Evolutionary conservation across 1,140 invertebrate species (phyloP), one percentile per base, ranked within the genome.

Genomic region (Brachionus angularis): DNA sequence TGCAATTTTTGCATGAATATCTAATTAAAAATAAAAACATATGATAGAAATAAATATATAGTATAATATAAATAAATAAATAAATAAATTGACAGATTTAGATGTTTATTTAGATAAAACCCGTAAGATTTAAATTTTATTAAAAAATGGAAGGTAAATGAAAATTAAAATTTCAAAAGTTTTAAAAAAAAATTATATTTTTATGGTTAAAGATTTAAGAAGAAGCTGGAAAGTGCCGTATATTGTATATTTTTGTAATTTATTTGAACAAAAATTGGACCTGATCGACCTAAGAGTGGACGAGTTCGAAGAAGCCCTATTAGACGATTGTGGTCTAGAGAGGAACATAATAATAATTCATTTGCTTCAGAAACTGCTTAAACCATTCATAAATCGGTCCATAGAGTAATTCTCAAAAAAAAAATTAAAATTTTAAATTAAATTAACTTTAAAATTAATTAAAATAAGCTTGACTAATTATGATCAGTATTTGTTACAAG

Each of bases 131-230:
- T n/a, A n/a, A n/a, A n/a, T n/a, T n/a, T n/a, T n/a, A n/a, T n/a
- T n/a, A n/a, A n/a, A n/a, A n/a, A n/a, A n/a, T n/a, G n/a, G n/a
- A n/a, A n/a, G n/a, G n/a, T n/a, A n/a, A n/a, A n/a, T n/a, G n/a
- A n/a, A n/a, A n/a, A n/a, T n/a, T n/a, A n/a, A n/a, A n/a, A n/a
- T n/a, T n/a, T n/a, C n/a, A n/a, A n/a, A n/a, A n/a, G n/a, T n/a
- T n/a, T n/a, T n/a, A n/a, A n/a, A n/a, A n/a, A n/a, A n/a, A n/a
- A n/a, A n/a, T n/a, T n/a, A n/a, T n/a, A n/a, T n/a, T n/a, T n/a
- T n/a, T n/a, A n/a, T n/a, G n/a, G n/a, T n/a, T n/a, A n/a, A 58
- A 58, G 62, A 67, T 67, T 27, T 67, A 47, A 67, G 62, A 50
- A 18, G 62, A 67, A 47, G 62, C 42, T 67, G 62, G 62, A 67